Evolutionary conservation across 2,888 invertebrate species (phyloP), one percentile per base, ranked within the genome.

Genomic region (Mythimna impura): DNA sequence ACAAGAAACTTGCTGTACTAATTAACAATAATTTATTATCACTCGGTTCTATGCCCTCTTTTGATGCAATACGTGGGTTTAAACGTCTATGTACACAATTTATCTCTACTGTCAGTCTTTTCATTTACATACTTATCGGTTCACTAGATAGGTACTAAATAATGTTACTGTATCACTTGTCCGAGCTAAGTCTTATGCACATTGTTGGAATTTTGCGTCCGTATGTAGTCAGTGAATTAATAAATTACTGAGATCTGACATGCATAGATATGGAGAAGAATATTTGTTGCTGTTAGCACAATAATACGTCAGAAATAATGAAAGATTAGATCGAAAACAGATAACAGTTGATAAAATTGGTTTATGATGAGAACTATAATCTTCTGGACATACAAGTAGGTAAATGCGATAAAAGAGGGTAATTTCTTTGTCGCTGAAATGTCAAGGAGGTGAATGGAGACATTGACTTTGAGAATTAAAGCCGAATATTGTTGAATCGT

Each of bases 71-170:
- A 77, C 68, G 73, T 77, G 76, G 69, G 82, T 85, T 80, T 74
- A 80, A 73, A 81, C 78, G 76, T 81, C 80, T 80, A 69, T 80
- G 81, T 76, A 84, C 68, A 75, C 78, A 87, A 87, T 86, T 88
- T 85, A 83, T 82, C 69, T 78, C 65, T 62, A 47, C 72, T 74
- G 80, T 74, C 80, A 67, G 74, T 71, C 76, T 80, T 85, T 86
- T 87, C 86, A 90, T 90, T 90, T 88, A 87, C 88, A 89, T 90
- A 84, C 83, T 88, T 92, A 91, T 92, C 91, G 73, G 76, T 74
- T 77, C 77, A 78, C 73, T 86, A 82, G 82, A 80, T 88, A 47
- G 17, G 47, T 47, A 85, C 80, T 88, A 84, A 89, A 87, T 87
- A 89, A 84, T 81, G 74, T 82, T 83, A 75, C 78, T 82, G 80